phyloP scores from a whole-genome alignment of 2,113 vertebrate species.

The Passer montanus region DNA sequence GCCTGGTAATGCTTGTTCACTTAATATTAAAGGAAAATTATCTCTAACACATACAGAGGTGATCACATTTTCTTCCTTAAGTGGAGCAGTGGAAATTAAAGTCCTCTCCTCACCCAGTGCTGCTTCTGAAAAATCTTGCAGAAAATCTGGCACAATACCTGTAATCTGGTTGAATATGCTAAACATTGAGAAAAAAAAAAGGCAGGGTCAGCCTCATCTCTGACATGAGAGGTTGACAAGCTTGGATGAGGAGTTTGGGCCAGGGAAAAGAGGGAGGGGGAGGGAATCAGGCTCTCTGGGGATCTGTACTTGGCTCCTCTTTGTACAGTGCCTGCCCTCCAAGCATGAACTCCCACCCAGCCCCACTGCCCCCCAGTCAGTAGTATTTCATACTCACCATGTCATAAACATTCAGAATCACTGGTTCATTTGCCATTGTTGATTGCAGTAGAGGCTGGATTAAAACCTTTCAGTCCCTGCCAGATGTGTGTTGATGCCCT shows the following conservation, averaged over 20 bases:
- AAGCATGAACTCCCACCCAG: not conserved
- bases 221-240: not conserved
- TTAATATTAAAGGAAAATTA: conserved; percentile 18
- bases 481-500: conserved; percentile 56
- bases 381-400: conserved; percentile 83
- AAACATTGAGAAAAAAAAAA: not conserved
- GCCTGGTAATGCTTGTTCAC: not conserved
- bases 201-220: not conserved
- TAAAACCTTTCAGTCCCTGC: conserved; percentile 44
- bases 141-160: not conserved
- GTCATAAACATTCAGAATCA: conserved; percentile 94
- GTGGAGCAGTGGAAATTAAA: not conserved
- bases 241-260: not conserved
- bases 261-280: not conserved
- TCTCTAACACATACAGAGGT: not conserved
- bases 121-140: not conserved
- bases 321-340: not conserved
- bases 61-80: not conserved
- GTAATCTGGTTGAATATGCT: not conserved
- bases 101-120: not conserved
- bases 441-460: conserved; percentile 27
- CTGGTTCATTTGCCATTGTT: conserved; percentile 93
- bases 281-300: not conserved
- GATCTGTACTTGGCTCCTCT: not conserved
- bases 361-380: not conserved